Base-by-base conservation (phyloP, 2,888 invertebrate species). In the Cheilosia urbana region DNA sequence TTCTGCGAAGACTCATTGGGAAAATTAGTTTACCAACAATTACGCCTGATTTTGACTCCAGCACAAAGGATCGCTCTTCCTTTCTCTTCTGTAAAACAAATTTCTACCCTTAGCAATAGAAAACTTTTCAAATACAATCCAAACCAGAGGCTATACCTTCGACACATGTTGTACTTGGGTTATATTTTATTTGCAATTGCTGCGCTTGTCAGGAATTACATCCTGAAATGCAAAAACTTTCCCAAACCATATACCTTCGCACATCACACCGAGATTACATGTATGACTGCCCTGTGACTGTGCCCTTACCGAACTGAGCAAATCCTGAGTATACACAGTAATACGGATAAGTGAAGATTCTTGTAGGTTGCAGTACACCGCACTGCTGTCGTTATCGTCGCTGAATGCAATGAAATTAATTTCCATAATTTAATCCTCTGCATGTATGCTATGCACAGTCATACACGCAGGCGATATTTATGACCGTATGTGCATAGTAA, bases 321-420 rank as follows among this genome's bases (percentile, higher is more conserved):
- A 72, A 62, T 66, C 34, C 45, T 53, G 53, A 66, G 72, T 42
- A 53, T 55, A 53, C 27, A 5, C 51, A 2, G 53, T 68, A 37
- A 60, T 51, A 62, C 60, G 27, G 58, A 73, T 49, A 37, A 40
- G 57, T 42, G 58, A 49, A 73, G 34, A 19, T 47, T 49, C 40
- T 17, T 40, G 51, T 66, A 57, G 21, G 24, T 17, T 40, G 51
- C 60, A 57, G 21, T 34, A 58, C 37, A 60, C 15, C 40, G 40
- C 34, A 42, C 15, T 19, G 7, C n/a, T 0, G 27, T 17, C 51
- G 19, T 51, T 11, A 11, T 30, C 7, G 72, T 73, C 65, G 72
- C 79, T 24, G 45, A 15, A 60, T 66, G 37, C n/a, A 19, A 13
- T 66, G 66, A 53, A 79, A 73, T 73, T 72, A 72, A 73, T 79